Base-by-base conservation (phyloP, 2,888 invertebrate species). In the Creontiades dilutus region DNA sequence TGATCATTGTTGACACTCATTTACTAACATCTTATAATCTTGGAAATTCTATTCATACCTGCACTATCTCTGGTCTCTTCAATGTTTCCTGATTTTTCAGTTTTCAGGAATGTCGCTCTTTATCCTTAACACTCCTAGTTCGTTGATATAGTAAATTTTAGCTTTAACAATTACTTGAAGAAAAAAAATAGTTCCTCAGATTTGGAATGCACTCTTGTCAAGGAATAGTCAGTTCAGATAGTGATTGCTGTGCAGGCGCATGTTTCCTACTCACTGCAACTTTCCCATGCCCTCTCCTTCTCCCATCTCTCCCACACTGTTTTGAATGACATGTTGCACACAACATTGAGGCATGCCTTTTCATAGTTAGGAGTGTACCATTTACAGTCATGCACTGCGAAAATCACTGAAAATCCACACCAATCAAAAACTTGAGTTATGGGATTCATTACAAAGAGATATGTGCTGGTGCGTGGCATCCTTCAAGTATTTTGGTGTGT, bases 221-320 rank as follows among this genome's bases (percentile, higher is more conserved):
- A 23, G 23, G 23, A 68, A 68, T 68, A 68, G 27, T 23, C 23
- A 11, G 19, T 68, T 68, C 68, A 68, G 23, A 23, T 68, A 68
- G 68, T 23, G 68, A 68, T 68, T 23, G 68, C 68, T 68, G 68
- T 23, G 68, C 68, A 23, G 68, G 27, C 23, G 68, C 68, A 68
- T 68, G 68, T 68, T 1, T 23, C 68, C 23, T 23, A 27, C 23
- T 68, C 9, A 27, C 68, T 68, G 68, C 68, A 68, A 19, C 68
- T 68, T 23, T 27, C 23, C n/a, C 14, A n/a, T 57, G n/a, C n/a
- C 68, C 68, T 68, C 68, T 68, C 23, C 68, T 12, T 68, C 23
- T 23, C 68, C 68, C 3, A 68, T 13, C 68, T 23, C 3, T 23
- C 23, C 68, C 7, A 27, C 68, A 68, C 68, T 19, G 5, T 23